These are phyloP conservation scores for Scolanthus callimorphus DNA, from an alignment of 92 coral and sea anemone species.

Conservation along the genomic window DNA sequence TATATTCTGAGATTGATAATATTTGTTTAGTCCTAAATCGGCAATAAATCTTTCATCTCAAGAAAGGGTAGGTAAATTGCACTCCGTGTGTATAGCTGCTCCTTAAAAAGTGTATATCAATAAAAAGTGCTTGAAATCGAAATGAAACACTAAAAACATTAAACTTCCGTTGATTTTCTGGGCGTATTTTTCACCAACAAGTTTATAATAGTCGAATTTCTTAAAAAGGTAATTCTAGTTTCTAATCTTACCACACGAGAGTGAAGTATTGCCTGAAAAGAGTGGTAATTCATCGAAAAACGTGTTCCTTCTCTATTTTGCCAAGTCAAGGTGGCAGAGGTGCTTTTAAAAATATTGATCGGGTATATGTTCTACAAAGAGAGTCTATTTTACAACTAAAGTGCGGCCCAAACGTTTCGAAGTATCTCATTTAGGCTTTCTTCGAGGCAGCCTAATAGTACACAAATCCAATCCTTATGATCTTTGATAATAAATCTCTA, in stretches of 20 bases:
- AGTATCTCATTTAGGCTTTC: background rate
- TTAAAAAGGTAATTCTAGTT: background rate
- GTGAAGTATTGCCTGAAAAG: too few species aligned
- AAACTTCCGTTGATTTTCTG: background rate
- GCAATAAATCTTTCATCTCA: constrained; percentile 28
- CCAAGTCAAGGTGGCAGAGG: background rate
- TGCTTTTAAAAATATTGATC: constrained; percentile 3
- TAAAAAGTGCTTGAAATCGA: background rate
- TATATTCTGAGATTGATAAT: constrained; percentile 1
- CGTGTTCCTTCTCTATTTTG: background rate
- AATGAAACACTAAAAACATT: background rate
- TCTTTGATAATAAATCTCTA: background rate
- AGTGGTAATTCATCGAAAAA: background rate
- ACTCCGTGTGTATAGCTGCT: background rate
- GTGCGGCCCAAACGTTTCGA: background rate
- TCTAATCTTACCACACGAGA: too few species aligned
- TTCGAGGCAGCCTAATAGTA: background rate
- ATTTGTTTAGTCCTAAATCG: constrained; percentile 20
- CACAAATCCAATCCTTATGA: background rate
- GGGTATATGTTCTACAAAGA: background rate
- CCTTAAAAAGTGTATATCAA: background rate
- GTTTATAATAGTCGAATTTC: background rate
- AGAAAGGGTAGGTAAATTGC: background rate
- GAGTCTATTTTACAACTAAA: background rate
- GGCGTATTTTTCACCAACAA: background rate